Base-by-base conservation (phyloP, 2,888 invertebrate genomes). In the Bembecia ichneumoniformis region DNA sequence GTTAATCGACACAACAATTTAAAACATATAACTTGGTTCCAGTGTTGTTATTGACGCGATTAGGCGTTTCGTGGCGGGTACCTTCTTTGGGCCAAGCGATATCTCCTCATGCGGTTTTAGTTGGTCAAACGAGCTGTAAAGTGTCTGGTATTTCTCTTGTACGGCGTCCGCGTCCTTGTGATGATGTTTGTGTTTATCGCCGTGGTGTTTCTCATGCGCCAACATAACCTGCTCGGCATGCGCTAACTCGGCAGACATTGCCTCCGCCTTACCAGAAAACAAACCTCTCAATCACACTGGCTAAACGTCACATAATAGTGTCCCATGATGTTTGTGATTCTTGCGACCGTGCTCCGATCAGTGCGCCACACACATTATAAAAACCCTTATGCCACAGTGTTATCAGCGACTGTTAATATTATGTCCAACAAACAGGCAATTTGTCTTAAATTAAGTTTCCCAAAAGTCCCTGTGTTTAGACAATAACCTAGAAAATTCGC, bases 161-260 rank as follows among this genome's bases (percentile, higher is more conserved):
- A 59, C 66, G 16, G 61, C 66, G 48, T 73, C 68, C 14, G 51
- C 47, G 49, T 56, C 54, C 50, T 77, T 63, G 17, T 68, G 62
- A 60, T 70, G 68, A 54, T 66, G 73, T 56, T 73, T 73, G 67
- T 74, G 70, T 52, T 60, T 66, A 58, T 82, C 83, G 72, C 77
- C 71, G 71, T 81, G 80, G 74, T 82, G 65, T 74, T 82, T 83
- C 66, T 86, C 86, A 66, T 87, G 86, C 72, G 74, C 81, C 78
- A 75, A 81, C 86, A 87, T 84, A 79, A 86, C 82, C 83, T 87
- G 82, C 78, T 84, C 84, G 47, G 86, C 86, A 74, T 83, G 84
- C 73, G 72, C 82, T 84, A 87, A 79, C 71, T 84, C 86, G 69
- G 75, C 82, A 71, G 84, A 74, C 83, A 86, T 77, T 71, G 74